Percentiles rank a stretch among this genome's conserved stretches.
These are phyloP conservation scores for Parnassius orleans DNA, from an alignment of 2,888 invertebrate genomes.

Conservation along the genomic window DNA sequence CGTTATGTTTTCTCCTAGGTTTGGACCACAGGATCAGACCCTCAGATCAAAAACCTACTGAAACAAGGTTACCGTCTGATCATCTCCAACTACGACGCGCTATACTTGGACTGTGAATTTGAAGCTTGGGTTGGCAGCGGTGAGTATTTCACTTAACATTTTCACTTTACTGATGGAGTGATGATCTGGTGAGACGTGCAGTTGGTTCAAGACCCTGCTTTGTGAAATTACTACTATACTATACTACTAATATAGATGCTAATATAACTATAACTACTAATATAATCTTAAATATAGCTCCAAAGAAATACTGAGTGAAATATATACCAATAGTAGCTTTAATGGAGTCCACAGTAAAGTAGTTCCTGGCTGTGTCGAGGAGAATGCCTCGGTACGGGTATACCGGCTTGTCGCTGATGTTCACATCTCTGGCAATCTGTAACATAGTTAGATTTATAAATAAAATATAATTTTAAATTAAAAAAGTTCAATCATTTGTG, in stretches of 20 bases:
- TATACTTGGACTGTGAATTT: conserved; percentile 93
- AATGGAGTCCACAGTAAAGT: conserved; percentile 85
- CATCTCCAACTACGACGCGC: conserved; percentile 92
- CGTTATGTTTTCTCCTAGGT: conserved; percentile 59
- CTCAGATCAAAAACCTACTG: conserved; percentile 84
- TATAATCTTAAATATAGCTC: no score
- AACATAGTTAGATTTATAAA: neutral
- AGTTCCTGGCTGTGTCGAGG: conserved; percentile 95
- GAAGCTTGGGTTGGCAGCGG: conserved; percentile 89
- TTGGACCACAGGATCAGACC: conserved; percentile 87
- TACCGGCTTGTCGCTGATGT: conserved; percentile 88
- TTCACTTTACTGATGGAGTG: neutral
- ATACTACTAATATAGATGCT: no score
- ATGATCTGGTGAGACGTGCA: no score
- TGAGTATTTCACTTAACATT: conserved; percentile 30
- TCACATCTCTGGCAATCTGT: conserved; percentile 82
- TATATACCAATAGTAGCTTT: conserved; percentile 84
- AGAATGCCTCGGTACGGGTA: conserved; percentile 94
- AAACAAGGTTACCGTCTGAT: conserved; percentile 88
- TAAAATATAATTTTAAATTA: no score
- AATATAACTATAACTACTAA: no score
- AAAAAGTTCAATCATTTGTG: no score
- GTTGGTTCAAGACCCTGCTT: no score
- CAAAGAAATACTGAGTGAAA: neutral
- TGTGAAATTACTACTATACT: no score